Base-by-base conservation (phyloP, 2,113 vertebrate genomes). In the Neolamprologus kungweensis region DNA sequence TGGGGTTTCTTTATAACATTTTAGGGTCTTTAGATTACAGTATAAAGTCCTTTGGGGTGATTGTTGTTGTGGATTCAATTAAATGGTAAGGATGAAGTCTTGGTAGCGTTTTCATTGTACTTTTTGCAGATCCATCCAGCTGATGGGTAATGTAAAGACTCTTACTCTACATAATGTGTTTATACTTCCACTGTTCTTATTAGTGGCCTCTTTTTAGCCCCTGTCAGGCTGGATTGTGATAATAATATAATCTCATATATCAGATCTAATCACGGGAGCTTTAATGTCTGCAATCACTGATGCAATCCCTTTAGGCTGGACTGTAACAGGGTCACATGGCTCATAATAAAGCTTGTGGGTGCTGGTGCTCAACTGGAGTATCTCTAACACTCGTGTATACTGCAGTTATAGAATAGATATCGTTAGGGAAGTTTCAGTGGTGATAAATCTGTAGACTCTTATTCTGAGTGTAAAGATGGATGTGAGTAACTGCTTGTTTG, bases 241-340 rank as follows among this genome's bases (percentile, higher is more conserved):
- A 55, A 78, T 65, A 35, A 68, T 84, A 63, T 40, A 28, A 83
- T 80, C 14, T 47, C 47, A 85, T 57, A 84, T 57, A 81, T 80
- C 50, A 16, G 17, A 85, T 87, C 35, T 68, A 31, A 86, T 90
- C n/a, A 78, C 58, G 12, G 54, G 28, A 11, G 81, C 80, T 84
- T 85, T 84, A 88, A 9, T 80, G 33, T 91, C 71, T 88, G 57
- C 80, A 65, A 92, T 87, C 51, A 82, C 86, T 94, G 94, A 85
- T 89, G 91, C 91, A 93, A 94, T 91, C 89, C 80, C 33, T 85
- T 88, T 65, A 75, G 47, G 84, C 63, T 82, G 60, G 51, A 63
- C 83, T 88, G 89, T 82, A 94, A 92, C 88, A n/a, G 23, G 83
- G 65, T 93, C 86, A 89, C 87, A 86, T 91, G 88, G 81, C 21